Base-by-base conservation (phyloP, 2,113 vertebrate species). In the Tenebrosternarchus preto region DNA sequence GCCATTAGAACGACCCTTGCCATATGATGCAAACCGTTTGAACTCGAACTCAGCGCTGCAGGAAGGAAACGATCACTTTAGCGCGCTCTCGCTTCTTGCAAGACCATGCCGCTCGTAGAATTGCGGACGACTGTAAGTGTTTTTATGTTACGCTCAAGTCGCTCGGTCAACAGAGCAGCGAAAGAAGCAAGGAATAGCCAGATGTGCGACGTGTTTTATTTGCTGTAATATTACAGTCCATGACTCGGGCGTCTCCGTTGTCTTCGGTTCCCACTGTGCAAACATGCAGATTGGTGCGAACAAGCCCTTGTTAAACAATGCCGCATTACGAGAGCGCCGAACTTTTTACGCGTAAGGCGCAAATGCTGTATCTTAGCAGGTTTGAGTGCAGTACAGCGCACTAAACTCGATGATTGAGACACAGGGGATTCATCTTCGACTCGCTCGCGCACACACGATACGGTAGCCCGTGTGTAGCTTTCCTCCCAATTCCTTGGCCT, bases 321-420 rank as follows among this genome's bases (percentile, higher is more conserved):
- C 71, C 77, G 73, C 81, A 83, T 50, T 84, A 80, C 77, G 80
- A 66, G 71, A 33, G 64, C 36, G 33, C 71, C 74, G 17, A 8
- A 50, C 22, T 57, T 31, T 80, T 80, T 57, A 53, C 15, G 63
- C 39, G 22, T n/a, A 79, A 72, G 46, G 61, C 77, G 87, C 83
- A 91, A 88, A 86, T 82, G 85, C 84, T 86, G 89, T 84, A 88
- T 87, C 83, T 91, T 87, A 92, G 80, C 82, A 72, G 78, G 87
- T 87, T 91, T 90, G 91, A 90, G 85, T 83, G 78, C 84, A 85
- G 89, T 90, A 87, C 81, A 89, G 84, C 80, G 84, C 78, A 85
- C 86, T 80, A 79, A 71, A n/a, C 80, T 75, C 60, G 16, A 74
- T 31, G 73, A 57, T 71, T 67, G 22, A 75, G 71, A 76, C 76